Evolutionary conservation across 2,113 vertebrate genomes (phyloP).

Genomic region (Chunga burmeisteri): DNA sequence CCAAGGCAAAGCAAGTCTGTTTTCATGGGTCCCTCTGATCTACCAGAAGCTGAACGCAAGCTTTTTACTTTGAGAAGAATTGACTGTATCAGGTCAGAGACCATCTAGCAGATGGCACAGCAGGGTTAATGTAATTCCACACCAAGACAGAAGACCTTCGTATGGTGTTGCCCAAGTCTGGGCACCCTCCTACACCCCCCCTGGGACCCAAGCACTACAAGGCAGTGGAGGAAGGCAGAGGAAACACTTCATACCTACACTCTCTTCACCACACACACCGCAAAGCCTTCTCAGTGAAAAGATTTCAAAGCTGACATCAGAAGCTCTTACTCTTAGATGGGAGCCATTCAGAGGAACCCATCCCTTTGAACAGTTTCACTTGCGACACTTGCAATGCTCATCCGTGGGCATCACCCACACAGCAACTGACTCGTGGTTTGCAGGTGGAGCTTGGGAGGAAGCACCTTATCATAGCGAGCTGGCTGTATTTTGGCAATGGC

Average conservation of each 20-base stretch:
- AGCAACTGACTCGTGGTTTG: neutral
- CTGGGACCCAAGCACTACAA: neutral
- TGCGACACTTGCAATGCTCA: fast-evolving
- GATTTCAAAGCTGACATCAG: neutral
- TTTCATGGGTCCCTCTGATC: neutral
- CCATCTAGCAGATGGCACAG: neutral
- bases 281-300: neutral
- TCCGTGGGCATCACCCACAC: fast-evolving
- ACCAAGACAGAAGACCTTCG: neutral
- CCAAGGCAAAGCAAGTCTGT: neutral
- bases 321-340: neutral
- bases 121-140: neutral
- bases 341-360: neutral
- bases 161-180: neutral
- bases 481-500: neutral
- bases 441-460: neutral
- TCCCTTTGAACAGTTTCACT: neutral
- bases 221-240: neutral
- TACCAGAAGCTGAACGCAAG: neutral
- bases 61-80: neutral
- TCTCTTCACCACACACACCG: neutral
- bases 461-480: neutral
- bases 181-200: neutral
- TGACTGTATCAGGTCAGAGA: neutral
- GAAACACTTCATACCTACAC: neutral